Evolutionary conservation across 2,797 vertebrate species (phyloP).

Genomic region (Galagoides demidoff): DNA sequence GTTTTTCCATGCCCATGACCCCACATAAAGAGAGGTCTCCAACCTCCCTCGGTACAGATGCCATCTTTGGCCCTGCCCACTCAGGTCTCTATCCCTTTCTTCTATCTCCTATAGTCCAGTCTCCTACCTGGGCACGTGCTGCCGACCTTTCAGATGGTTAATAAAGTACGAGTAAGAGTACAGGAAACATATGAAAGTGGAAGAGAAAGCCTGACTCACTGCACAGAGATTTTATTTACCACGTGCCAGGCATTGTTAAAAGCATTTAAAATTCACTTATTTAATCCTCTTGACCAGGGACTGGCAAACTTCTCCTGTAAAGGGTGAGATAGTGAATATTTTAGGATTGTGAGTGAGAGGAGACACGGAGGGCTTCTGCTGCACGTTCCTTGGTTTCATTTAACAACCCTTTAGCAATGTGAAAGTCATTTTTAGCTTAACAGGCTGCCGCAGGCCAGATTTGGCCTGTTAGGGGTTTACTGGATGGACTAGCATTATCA

Average conservation of each 20-base stretch:
- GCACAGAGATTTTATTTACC: neutral
- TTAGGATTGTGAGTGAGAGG: neutral
- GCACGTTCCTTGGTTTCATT: neutral
- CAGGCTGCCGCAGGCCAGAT: neutral
- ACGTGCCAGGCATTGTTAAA: neutral
- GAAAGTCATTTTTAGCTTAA: neutral
- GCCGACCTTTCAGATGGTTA: neutral
- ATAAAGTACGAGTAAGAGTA: neutral
- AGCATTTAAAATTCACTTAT: neutral
- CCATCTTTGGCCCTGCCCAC: too few relatives aligned
- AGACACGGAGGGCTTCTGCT: neutral
- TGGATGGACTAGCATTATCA: neutral
- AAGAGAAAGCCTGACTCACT: neutral
- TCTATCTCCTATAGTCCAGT: too few relatives aligned
- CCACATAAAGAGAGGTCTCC: too few relatives aligned
- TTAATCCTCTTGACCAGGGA: neutral
- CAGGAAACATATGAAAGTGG: neutral
- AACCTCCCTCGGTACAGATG: too few relatives aligned
- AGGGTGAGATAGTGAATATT: neutral
- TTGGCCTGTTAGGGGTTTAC: neutral
- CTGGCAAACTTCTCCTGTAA: neutral
- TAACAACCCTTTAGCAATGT: neutral
- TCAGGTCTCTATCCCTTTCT: too few relatives aligned
- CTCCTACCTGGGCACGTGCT: too few relatives aligned
- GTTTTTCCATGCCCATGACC: too few relatives aligned